A percentile compares a stretch with the other conserved stretches of the same genome.
Evolutionary conservation across 2,888 invertebrate genomes (phyloP).

Genomic region (Scaptomyza reducta): DNA sequence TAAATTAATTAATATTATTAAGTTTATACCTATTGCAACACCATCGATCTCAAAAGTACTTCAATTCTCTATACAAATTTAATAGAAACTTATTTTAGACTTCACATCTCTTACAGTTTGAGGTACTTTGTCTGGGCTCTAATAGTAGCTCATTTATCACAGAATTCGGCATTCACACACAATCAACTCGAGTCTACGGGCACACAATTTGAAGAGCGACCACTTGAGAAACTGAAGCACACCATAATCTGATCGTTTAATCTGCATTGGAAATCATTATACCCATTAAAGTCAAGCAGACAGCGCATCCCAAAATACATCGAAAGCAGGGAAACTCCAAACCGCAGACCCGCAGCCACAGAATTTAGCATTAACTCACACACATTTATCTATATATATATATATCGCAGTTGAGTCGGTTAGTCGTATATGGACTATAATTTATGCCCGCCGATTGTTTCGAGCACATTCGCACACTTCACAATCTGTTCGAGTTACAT

Average conservation of each 20-base stretch:
- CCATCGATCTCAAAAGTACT: constrained; percentile 3
- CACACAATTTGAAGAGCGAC: constrained; percentile 18
- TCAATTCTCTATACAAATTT: background rate
- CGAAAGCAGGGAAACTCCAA: constrained; percentile 18
- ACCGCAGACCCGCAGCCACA: constrained; percentile 28
- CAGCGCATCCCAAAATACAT: constrained; percentile 21
- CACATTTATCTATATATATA: background rate
- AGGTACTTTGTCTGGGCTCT: background rate
- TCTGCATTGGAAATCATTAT: constrained; percentile 78
- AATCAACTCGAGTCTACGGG: constrained; percentile 26
- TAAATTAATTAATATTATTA: background rate
- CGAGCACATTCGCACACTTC: constrained; percentile 80
- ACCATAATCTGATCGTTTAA: constrained; percentile 74
- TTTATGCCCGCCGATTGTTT: constrained; percentile 78
- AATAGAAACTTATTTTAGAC: constrained; percentile 5
- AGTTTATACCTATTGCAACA: no score
- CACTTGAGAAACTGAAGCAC: constrained; percentile 55
- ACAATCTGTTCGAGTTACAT: constrained; percentile 80
- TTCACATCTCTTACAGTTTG: background rate
- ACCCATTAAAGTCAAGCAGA: constrained; percentile 69
- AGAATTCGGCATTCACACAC: constrained; percentile 16
- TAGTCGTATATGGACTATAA: constrained; percentile 57
- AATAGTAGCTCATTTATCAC: constrained; percentile 36
- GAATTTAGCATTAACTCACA: constrained; percentile 19
- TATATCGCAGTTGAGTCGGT: background rate